phyloP scores from a whole-genome alignment of 2,797 vertebrate species.

The Galago senegalensis region DNA sequence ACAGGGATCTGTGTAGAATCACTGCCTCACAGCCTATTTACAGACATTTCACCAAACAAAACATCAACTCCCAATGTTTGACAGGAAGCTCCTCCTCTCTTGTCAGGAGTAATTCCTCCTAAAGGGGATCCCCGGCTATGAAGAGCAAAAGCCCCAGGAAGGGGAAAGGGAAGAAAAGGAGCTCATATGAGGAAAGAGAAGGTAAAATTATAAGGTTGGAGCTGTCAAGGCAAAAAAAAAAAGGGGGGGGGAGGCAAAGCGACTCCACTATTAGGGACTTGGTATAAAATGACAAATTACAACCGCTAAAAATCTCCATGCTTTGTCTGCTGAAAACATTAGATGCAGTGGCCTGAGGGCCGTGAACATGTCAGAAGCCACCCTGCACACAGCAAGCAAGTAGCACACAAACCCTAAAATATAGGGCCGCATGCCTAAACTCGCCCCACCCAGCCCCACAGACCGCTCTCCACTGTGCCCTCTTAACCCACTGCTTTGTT shows the following conservation, averaged over 20 bases:
- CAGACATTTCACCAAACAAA: constrained; percentile 82
- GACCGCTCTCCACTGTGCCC: neutral
- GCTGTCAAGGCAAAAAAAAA: constrained; percentile 78
- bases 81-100: constrained; percentile 80
- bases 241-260: constrained; percentile 4
- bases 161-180: constrained; percentile 69
- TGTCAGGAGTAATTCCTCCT: constrained; percentile 76
- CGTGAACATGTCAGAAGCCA: neutral
- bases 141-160: constrained; percentile 75
- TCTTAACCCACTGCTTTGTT: neutral
- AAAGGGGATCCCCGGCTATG: constrained; percentile 70
- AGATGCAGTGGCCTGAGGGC: neutral
- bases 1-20: neutral
- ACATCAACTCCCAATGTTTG: constrained; percentile 81
- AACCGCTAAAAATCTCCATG: constrained; percentile 52
- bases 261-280: constrained; percentile 79
- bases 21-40: constrained; percentile 70
- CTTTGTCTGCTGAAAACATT: constrained; percentile 71
- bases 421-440: neutral
- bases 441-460: neutral
- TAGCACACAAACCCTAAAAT: neutral
- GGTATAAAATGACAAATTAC: constrained; percentile 62
- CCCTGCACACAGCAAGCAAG: neutral
- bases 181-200: constrained; percentile 32
- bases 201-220: constrained; percentile 87